Base-by-base conservation (phyloP, 2,888 invertebrate genomes). In the Calliopum simillimum region DNA sequence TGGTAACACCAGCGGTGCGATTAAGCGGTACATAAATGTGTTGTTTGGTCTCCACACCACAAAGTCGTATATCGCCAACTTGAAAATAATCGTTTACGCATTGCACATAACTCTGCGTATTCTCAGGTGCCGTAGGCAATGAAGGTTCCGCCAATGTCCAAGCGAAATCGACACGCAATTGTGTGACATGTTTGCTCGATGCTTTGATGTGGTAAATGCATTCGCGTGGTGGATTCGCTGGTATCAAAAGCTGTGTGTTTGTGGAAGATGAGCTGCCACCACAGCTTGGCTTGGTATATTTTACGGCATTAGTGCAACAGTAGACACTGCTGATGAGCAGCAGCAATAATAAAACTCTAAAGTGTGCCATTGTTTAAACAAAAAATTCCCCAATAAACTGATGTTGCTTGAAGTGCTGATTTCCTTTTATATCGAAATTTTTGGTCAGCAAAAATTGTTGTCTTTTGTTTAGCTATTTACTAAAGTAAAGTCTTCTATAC, bases 31-130 rank as follows among this genome's bases (percentile, higher is more conserved):
- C 68, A 69, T 84, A 83, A 23, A 84, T 78, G 76, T 91, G 91
- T 71, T 91, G 91, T 23, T 89, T 89, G 61, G 86, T 87, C 74
- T 91, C 91, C 73, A 89, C 87, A 2, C 91, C 91, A 71, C 91
- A 91, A 1, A 91, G 80, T 0, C 69, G 79, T 19, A 82, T 73
- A 4, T 70, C 71, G 8, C 78, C 81, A 2, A 82, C 81, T 70
- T 79, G 77, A 56, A 86, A 79, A 53, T 78, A 77, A 49, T 85
- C 85, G 64, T 81, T 79, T 1, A 69, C 68, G 72, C 84, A 84
- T 63, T 79, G 76, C 6, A 78, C 80, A 11, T 78, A 77, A 41
- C 23, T 64, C 4, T 78, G 64, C 2, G 51, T 70, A 19, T 77
- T 78, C 0, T 72, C 74, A 0, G 65, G 19, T 5, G 43, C 25